Evolutionary conservation across 2,797 vertebrate species (phyloP).

Genomic region (Acestrorhynchus altus): DNA sequence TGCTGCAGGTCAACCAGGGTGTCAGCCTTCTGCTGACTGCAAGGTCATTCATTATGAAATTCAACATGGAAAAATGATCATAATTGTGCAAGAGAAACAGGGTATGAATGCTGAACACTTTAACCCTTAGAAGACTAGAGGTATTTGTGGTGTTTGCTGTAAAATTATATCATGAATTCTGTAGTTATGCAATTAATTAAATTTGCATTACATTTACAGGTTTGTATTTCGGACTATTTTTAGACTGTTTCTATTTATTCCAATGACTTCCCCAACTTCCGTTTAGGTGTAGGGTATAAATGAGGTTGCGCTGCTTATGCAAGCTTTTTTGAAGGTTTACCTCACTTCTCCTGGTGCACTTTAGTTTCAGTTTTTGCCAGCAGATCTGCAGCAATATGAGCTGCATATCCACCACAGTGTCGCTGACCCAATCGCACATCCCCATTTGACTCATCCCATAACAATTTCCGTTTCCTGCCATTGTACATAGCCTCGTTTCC

Average conservation of each 20-base stretch:
- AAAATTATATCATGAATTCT: too few relatives aligned
- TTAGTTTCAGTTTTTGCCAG: neutral
- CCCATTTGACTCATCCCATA: conserved; percentile 24
- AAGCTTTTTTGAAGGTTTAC: neutral
- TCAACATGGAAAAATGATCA: neutral
- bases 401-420: neutral
- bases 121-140: neutral
- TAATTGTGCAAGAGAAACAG: neutral
- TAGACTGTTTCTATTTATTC: too few relatives aligned
- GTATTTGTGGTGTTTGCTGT: too few relatives aligned
- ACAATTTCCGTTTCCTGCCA: conserved; percentile 73
- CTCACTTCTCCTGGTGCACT: neutral
- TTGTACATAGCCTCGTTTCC: conserved; percentile 69
- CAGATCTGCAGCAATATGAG: neutral
- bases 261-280: too few relatives aligned
- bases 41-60: neutral
- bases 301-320: too few relatives aligned
- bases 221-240: too few relatives aligned
- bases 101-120: neutral
- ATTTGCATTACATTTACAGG: too few relatives aligned
- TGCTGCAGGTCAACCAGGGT: neutral
- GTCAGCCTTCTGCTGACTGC: neutral
- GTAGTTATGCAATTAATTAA: too few relatives aligned
- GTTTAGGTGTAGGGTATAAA: too few relatives aligned
- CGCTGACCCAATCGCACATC: neutral